Evolutionary conservation across 2,888 invertebrate species (phyloP), one percentile per base, ranked within the genome.

Genomic region (Cacoxenus indagator): DNA sequence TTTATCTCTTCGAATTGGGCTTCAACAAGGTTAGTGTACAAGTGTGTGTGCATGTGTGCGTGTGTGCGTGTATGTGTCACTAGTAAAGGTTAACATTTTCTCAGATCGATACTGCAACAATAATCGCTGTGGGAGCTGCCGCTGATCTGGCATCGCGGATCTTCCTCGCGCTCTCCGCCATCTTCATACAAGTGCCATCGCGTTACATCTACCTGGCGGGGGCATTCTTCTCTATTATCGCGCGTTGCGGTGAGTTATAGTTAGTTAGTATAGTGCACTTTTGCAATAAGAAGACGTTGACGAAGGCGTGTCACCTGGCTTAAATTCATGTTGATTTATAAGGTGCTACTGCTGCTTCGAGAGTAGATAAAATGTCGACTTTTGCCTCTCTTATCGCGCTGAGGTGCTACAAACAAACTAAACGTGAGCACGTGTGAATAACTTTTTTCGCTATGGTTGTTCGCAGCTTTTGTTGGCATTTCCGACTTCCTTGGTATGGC

Each of bases 61-160:
- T 14, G n/a, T n/a, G n/a, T 4, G n/a, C 1, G 26, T 4, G 5
- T 9, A 55, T 11, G 17, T 31, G 22, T 31, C 31, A 43, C 37
- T 8, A 51, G 46, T n/a, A 4, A 48, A 43, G 45, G 31, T n/a
- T 17, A 27, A 6, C 29, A 9, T 59, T 14, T 24, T 4, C 76
- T 19, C 31, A 91, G 91, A 88, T 89, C 71, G 90, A 93, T 76
- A 91, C 92, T 0, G 93, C 94, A 0, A 88, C 90, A 1, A 91
- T 93, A 67, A 91, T 94, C 64, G 93, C 93, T 73, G 90, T 92
- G 2, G 92, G 92, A 0, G 93, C 94, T 0, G 87, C 91, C 14
- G 91, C 93, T 0, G 94, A 94, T 87, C 88, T 94, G 19, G 71
- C 89, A 0, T 92, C 93, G 0, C 90, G 93, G 71, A 89, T 94